A percentile compares a stretch with the other conserved stretches of the same genome.
phyloP scores from a whole-genome alignment of 2,113 vertebrate species.

The Hemiprocne comata region DNA sequence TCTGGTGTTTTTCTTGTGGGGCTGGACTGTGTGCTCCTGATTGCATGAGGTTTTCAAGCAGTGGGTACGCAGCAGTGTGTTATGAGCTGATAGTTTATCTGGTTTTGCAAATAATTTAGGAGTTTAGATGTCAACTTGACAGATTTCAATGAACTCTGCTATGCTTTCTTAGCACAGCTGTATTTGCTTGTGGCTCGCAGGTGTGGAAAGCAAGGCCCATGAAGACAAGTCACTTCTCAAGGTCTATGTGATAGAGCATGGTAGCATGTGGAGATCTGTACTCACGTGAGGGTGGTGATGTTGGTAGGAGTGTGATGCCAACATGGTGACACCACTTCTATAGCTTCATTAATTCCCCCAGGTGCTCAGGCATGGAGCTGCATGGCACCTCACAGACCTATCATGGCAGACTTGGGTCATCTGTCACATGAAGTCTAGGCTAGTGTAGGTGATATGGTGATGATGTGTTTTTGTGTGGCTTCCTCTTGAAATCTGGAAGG shows the following conservation, averaged over 20 bases:
- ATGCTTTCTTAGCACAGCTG: not conserved
- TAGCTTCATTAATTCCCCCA: not conserved
- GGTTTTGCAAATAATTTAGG: not conserved
- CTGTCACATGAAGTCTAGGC: not conserved
- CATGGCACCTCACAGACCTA: not conserved
- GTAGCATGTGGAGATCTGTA: not conserved
- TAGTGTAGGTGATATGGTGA: accelerated
- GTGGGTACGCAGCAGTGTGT: accelerated
- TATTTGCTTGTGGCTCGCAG: accelerated
- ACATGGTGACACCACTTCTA: accelerated
- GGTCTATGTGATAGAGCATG: not conserved
- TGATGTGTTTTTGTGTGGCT: not conserved
- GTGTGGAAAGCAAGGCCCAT: not conserved
- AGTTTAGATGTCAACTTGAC: not conserved
- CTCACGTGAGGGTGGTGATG: accelerated
- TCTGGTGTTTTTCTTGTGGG: not conserved
- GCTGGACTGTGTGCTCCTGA: not conserved
- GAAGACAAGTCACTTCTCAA: not conserved
- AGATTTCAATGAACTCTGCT: not conserved
- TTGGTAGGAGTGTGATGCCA: not conserved
- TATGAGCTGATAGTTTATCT: not conserved
- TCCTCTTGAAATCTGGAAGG: not conserved
- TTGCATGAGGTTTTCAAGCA: not conserved
- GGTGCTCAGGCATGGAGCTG: accelerated
- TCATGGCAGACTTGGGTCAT: not conserved